Percentiles rank a stretch among this genome's conserved stretches.
phyloP scores from a whole-genome alignment of 2,888 invertebrate species.

The Polyploca ridens region DNA sequence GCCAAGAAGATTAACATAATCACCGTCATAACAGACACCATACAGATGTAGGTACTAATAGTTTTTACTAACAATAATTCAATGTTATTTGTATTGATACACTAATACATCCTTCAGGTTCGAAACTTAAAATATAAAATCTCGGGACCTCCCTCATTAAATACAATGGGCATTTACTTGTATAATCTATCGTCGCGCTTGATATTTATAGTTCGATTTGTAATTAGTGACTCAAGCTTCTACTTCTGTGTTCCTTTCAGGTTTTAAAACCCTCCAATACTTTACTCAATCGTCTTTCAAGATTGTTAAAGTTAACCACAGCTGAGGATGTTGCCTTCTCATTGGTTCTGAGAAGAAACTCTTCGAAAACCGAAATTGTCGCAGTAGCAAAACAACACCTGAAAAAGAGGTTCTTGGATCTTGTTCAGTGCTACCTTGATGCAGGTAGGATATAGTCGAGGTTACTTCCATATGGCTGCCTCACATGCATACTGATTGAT shows the following conservation, averaged over 20 bases:
- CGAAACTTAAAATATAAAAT: not conserved
- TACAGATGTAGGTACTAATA: slow-evolving; percentile 57
- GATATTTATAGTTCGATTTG: slow-evolving; percentile 19
- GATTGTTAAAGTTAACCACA: slow-evolving; percentile 93
- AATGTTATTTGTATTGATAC: not conserved
- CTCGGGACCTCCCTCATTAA: not conserved
- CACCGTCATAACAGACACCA: slow-evolving; percentile 58
- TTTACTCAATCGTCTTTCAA: slow-evolving; percentile 93
- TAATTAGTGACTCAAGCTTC: slow-evolving; percentile 25
- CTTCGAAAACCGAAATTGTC: slow-evolving; percentile 90
- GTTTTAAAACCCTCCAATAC: slow-evolving; percentile 91
- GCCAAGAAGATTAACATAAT: slow-evolving; percentile 41
- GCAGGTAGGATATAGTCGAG: slow-evolving; percentile 81
- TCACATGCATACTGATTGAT: slow-evolving; percentile 8
- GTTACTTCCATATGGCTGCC: not conserved
- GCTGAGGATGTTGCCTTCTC: slow-evolving; percentile 97
- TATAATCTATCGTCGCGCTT: slow-evolving; percentile 2
- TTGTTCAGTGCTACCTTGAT: slow-evolving; percentile 94
- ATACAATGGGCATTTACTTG: not conserved
- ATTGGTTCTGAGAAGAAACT: slow-evolving; percentile 91
- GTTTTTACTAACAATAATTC: not conserved
- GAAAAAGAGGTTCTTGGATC: slow-evolving; percentile 91
- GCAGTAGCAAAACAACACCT: slow-evolving; percentile 91
- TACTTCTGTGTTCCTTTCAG: slow-evolving; percentile 77
- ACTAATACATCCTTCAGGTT: not conserved